Evolutionary conservation across 2,113 vertebrate species (phyloP).

Genomic region (Brachyhypopomus occidentalis): DNA sequence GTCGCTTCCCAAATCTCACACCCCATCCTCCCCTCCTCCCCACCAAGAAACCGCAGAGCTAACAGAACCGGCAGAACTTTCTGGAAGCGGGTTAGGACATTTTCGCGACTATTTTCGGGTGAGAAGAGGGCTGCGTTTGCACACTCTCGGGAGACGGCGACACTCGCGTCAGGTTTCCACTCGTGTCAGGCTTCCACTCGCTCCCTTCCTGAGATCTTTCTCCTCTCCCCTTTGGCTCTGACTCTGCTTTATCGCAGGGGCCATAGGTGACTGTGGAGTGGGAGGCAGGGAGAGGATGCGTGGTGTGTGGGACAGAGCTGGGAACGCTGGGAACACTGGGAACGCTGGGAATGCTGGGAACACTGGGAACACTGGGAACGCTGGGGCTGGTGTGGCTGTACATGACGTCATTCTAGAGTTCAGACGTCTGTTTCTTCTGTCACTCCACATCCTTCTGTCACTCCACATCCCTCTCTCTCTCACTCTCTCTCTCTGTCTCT

Average conservation of each 20-base stretch:
- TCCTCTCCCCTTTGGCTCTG: neutral
- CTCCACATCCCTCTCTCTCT: conserved; percentile 42
- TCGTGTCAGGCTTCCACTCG: too few relatives aligned
- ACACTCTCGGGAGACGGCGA: neutral
- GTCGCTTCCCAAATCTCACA: neutral
- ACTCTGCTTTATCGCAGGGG: neutral
- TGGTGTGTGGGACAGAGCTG: neutral
- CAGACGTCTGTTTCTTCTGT: conserved; percentile 58
- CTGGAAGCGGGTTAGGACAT: neutral
- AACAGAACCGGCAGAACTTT: neutral
- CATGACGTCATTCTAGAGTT: conserved; percentile 58
- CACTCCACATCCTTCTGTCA: conserved; percentile 46
- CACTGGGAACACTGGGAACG: conserved; percentile 58
- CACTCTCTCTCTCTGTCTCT: conserved; percentile 53
- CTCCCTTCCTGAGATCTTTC: neutral
- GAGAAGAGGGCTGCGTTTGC: neutral
- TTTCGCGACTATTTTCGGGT: conserved; percentile 2
- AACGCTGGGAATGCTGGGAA: conserved; percentile 35
- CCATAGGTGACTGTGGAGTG: conserved; percentile 8
- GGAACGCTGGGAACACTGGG: conserved; percentile 29
- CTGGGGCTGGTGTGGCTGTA: conserved; percentile 59
- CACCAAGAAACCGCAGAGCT: neutral
- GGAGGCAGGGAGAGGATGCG: neutral
- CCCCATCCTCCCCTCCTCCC: neutral
- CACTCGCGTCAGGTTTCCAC: neutral